A percentile compares a stretch with the other conserved stretches of the same genome.
Conservation (phyloP, 2,113 vertebrate genomes). For the Cyprinodon variegatus region DNA sequence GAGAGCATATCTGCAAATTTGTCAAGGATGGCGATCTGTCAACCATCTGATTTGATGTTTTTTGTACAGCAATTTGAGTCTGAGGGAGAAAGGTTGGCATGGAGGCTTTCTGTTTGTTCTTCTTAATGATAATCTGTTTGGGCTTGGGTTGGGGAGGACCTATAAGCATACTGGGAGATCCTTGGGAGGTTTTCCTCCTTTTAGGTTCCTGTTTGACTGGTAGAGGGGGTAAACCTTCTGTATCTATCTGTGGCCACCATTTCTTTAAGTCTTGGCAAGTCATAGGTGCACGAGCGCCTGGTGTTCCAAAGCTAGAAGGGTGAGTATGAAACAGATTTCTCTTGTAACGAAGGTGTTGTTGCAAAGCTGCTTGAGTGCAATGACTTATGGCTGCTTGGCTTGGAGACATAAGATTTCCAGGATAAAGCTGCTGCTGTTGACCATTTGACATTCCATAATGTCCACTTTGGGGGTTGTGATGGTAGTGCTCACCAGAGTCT, state of each 20-base stretch:
- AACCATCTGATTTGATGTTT: conserved; percentile 69
- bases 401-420: conserved; percentile 68
- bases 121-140: conserved; percentile 91
- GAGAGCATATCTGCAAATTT: conserved; percentile 63
- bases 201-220: conserved; percentile 86
- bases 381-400: conserved; percentile 81
- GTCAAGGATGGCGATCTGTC: conserved; percentile 58
- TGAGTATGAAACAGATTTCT: conserved; percentile 88
- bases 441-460: conserved; percentile 75
- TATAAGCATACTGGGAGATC: conserved; percentile 75
- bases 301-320: conserved; percentile 65
- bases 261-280: conserved; percentile 81
- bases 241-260: conserved; percentile 85
- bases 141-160: conserved; percentile 79
- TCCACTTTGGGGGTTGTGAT: conserved; percentile 63
- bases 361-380: conserved; percentile 92
- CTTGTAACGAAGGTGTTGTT: conserved; percentile 95
- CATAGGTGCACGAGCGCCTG: conserved; percentile 53
- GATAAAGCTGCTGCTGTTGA: conserved; percentile 75
- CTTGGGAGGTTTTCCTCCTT: conserved; percentile 80
- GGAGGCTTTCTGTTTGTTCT: conserved; percentile 88
- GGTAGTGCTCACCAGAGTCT: conserved; percentile 74
- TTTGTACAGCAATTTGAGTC: conserved; percentile 86
- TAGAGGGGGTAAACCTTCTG: conserved; percentile 58
- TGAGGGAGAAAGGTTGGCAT: conserved; percentile 89